phyloP scores from a whole-genome alignment of 2,113 vertebrate species.

The Perca fluviatilis region DNA sequence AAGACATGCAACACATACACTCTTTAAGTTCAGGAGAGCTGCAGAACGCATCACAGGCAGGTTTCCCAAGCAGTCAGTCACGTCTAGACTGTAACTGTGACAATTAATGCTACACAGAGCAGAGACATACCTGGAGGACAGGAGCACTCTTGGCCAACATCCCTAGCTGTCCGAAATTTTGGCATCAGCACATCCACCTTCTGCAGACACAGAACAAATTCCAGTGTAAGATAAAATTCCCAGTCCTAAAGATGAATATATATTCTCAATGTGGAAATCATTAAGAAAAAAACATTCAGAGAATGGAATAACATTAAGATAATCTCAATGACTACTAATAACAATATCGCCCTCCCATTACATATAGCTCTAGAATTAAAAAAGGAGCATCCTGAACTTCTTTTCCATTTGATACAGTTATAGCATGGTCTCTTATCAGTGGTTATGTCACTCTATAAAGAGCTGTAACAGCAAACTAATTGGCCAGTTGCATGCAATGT shows the following conservation, averaged over 20 bases:
- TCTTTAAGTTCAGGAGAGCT: background rate
- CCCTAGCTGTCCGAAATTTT: constrained; percentile 87
- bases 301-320: constrained; percentile 1
- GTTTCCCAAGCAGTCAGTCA: constrained; percentile 19
- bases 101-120: background rate
- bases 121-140: constrained; percentile 91
- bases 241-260: background rate
- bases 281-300: background rate
- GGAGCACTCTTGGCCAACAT: constrained; percentile 87
- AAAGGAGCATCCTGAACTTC: constrained; percentile 7
- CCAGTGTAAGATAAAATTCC: background rate
- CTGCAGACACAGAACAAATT: constrained; percentile 76
- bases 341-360: constrained; percentile 4
- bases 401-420: constrained; percentile 36
- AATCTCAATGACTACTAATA: constrained; percentile 1
- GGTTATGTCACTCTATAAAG: constrained; percentile 59
- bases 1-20: background rate
- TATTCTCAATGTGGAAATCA: background rate
- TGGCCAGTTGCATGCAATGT: constrained; percentile 57
- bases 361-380: constrained; percentile 6
- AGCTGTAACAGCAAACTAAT: constrained; percentile 59
- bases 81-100: background rate
- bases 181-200: constrained; percentile 86
- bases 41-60: background rate
- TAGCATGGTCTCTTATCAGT: constrained; percentile 51